Conservation (phyloP, 2,888 invertebrate genomes). For the Polydrusus tereticollis region DNA sequence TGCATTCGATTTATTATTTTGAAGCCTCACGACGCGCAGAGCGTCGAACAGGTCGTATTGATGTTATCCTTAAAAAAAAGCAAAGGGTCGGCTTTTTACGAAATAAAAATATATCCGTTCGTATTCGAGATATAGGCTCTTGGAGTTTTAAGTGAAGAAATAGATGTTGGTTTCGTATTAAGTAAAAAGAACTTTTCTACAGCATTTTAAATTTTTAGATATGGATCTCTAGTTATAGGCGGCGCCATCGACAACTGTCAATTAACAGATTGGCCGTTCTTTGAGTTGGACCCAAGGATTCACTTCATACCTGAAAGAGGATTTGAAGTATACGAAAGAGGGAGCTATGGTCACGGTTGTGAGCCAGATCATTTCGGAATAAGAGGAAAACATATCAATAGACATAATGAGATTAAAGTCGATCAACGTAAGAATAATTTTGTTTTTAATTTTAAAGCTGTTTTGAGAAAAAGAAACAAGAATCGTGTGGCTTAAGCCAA, state of each 20-base stretch:
- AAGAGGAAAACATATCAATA: constrained; percentile 58
- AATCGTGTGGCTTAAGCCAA: too few species aligned
- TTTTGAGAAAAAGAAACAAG: too few species aligned
- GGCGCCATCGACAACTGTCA: constrained; percentile 82
- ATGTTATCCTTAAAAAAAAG: too few species aligned
- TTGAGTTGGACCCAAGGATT: constrained; percentile 73
- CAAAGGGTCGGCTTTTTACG: too few species aligned
- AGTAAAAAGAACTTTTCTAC: too few species aligned
- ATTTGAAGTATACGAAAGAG: constrained; percentile 84
- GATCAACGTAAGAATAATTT: constrained; percentile 59
- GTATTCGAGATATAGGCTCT: too few species aligned
- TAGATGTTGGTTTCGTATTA: too few species aligned
- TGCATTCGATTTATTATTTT: too few species aligned
- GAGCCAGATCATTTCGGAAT: constrained; percentile 75
- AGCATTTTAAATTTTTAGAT: constrained; percentile 67
- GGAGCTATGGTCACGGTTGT: constrained; percentile 86
- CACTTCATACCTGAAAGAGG: constrained; percentile 74
- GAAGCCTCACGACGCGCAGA: too few species aligned
- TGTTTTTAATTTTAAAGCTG: not conserved
- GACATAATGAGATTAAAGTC: constrained; percentile 55
- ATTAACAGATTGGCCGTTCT: constrained; percentile 79
- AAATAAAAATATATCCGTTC: too few species aligned
- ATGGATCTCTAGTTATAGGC: constrained; percentile 75
- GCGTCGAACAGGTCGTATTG: too few species aligned
- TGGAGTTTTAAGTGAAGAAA: too few species aligned